Evolutionary conservation across 2,113 vertebrate species (phyloP).

Genomic region (Tursiops truncatus): DNA sequence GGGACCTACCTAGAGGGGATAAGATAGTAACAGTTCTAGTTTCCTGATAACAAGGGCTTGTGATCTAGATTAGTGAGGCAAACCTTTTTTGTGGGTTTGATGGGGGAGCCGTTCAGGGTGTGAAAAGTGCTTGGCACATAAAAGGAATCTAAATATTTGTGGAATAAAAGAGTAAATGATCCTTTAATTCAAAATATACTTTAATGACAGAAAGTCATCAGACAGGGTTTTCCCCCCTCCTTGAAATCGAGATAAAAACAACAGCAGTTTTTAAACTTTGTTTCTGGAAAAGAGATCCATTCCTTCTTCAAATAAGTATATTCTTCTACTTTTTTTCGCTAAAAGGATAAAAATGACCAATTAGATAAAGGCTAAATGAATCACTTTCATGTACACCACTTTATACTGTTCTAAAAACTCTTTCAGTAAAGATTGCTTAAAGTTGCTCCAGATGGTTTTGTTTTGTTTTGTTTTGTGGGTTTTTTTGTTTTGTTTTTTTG

Average conservation of each 20-base stretch:
- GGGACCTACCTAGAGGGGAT: background rate
- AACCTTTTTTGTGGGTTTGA: background rate
- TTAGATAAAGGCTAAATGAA: background rate
- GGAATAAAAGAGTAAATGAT: background rate
- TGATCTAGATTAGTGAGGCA: background rate
- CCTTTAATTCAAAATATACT: constrained; percentile 23
- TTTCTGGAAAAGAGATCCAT: background rate
- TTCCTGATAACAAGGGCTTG: background rate
- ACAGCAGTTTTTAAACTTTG: background rate
- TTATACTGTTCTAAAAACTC: background rate
- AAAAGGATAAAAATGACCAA: background rate
- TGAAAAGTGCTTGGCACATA: background rate
- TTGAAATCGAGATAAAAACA: constrained; percentile 26
- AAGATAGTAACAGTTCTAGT: background rate
- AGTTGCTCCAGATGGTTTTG: background rate
- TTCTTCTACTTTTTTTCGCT: background rate
- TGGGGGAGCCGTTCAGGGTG: background rate
- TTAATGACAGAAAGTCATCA: background rate
- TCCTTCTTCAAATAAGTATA: background rate
- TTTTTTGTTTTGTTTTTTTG: too few species aligned
- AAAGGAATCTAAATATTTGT: constrained; percentile 22
- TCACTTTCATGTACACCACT: background rate
- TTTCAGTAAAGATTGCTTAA: background rate
- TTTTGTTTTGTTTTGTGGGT: background rate
- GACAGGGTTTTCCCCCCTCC: background rate